Evolutionary conservation across 2,797 vertebrate species (phyloP), one percentile per base, ranked within the genome.

Genomic region (Enteromius trimaculatus): DNA sequence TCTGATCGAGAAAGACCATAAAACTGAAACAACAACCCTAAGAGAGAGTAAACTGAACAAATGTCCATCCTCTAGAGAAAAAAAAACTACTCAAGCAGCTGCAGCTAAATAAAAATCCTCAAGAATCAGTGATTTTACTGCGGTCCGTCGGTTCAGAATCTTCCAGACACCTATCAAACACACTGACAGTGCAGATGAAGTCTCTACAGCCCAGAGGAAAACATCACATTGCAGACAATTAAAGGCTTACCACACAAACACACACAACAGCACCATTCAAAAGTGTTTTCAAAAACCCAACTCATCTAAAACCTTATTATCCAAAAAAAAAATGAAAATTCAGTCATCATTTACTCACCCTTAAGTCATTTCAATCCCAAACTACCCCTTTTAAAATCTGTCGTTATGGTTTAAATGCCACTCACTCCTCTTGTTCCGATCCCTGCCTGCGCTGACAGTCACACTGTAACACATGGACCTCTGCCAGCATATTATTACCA

Each of bases 401-500:
- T 75, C 42, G 51, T 75, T 65, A 21, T 51, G 31, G 31, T 76
- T 68, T 42, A 82, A 81, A 66, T 74, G 62, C 8, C 71, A 65
- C 9, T 82, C 60, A 39, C 13, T 74, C 44, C 58, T 66, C 60
- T 66, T 72, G 21, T 26, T 51, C 58, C 47, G 58, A 49, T 66
- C 29, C n/a, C 70, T 65, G 80, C 42, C 23, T 76, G 80, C 11
- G n/a, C 26, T 81, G 79, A 81, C 55, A 81, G 60, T 75, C 71
- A 53, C 31, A 55, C 44, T 29, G 42, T 75, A 66, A 66, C 47
- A 42, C 80, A 76, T 82, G 80, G 80, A 75, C 80, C 68, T 75
- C 70, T 82, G 80, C 80, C 80, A 76, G 80, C 71, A 74, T 82
- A 76, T 82, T 66, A 53, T 80, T 79, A 79, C 62, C 55, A 70